Percentiles rank a stretch among this genome's conserved stretches.
phyloP scores from a whole-genome alignment of 2,797 vertebrate genomes.

The Sebastolobus alascanus region DNA sequence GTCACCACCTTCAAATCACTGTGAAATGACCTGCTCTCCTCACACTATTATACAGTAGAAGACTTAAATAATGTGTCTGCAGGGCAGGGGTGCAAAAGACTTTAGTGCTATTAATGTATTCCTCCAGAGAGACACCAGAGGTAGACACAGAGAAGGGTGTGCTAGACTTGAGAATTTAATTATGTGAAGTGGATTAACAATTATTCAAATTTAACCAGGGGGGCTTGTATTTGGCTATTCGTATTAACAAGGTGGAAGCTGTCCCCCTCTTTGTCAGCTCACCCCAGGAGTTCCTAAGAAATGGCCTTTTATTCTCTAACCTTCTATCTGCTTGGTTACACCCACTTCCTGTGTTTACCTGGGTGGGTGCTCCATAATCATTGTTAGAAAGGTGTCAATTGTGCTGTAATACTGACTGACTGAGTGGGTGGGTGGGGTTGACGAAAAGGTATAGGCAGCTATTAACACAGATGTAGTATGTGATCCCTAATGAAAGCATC shows the following conservation, averaged over 20 bases:
- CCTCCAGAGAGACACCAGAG: neutral
- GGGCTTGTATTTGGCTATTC: conserved; percentile 12
- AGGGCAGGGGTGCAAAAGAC: neutral
- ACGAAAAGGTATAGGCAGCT: conserved; percentile 21
- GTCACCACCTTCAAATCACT: conserved; percentile 34
- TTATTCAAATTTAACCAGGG: conserved; percentile 5
- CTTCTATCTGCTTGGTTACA: conserved; percentile 28
- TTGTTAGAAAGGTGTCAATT: conserved; percentile 60
- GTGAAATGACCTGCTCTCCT: neutral
- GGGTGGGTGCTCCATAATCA: conserved; percentile 39
- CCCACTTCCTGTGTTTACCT: conserved; percentile 66
- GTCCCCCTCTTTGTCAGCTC: conserved; percentile 51
- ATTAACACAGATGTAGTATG: conserved; percentile 35
- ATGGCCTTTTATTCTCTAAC: conserved; percentile 7
- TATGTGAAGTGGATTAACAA: conserved; percentile 30
- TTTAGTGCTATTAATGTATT: conserved; percentile 1
- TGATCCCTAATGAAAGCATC: conserved; percentile 43
- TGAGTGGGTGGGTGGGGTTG: conserved; percentile 47
- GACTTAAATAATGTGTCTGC: neutral
- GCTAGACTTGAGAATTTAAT: conserved; percentile 25
- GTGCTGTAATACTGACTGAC: conserved; percentile 25
- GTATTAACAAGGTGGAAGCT: conserved; percentile 35
- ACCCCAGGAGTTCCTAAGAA: conserved; percentile 49
- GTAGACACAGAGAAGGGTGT: neutral
- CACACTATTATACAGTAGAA: neutral